Evolutionary conservation across 2,113 vertebrate species (phyloP), one percentile per base, ranked within the genome.

Genomic region (Sphaerodactylus townsendi): DNA sequence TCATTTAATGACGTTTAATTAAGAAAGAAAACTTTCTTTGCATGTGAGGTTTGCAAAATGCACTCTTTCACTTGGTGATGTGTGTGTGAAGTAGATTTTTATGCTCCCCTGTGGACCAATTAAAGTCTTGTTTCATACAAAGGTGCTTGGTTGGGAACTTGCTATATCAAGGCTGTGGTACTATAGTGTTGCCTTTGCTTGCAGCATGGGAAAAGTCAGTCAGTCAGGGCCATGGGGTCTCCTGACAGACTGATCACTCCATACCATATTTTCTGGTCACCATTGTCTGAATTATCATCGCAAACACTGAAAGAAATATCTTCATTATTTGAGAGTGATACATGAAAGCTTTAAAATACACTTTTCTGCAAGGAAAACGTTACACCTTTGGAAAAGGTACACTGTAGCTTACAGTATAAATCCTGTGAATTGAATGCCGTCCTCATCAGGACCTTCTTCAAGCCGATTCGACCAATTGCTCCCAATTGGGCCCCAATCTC

Each of bases 1-100:
- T 92, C 74, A 82, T 76, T 94, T 89, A 85, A 83, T 1, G 1
- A 84, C 66, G 84, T 94, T 95, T 86, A 93, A 92, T 93, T 94
- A 92, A 84, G 90, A 91, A 91, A 91, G 85, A 83, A 90, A 90
- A 92, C 79, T 72, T 81, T 79, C 86, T 88, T 93, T 87, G 79
- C 89, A 90, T 62, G 80, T 91, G 74, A 94, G 82, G 77, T 91
- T 89, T 90, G 69, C 89, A 79, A 71, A 71, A 65, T 88, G 84
- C 81, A 48, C 39, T 88, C 83, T 76, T 89, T 85, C 30, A 80
- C 76, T 90, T 88, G 88, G 69, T 85, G 84, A n/a, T 87, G 48
- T 82, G 17, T 79, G 85, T 91, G 85, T 88, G 86, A 91, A 91
- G 80, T 88, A n/a, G 21, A 11, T 73, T 86, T 92, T 10, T 0